A percentile compares a stretch with the other conserved stretches of the same genome.
phyloP scores from a whole-genome alignment of 2,888 invertebrate species.

The Diploptera punctata region DNA sequence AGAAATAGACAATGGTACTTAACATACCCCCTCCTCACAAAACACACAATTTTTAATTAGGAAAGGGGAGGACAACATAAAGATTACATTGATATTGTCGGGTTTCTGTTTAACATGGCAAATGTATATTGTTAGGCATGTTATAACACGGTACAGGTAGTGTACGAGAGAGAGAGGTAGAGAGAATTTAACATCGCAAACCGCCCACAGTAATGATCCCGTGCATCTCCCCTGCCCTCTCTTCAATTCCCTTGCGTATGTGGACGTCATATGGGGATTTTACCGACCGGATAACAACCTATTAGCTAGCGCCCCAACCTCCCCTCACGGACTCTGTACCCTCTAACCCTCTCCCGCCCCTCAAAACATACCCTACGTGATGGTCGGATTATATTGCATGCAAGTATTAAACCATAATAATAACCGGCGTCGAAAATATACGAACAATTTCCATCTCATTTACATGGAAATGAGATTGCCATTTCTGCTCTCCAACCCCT shows the following conservation, averaged over 20 bases:
- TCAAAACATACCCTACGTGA: constrained; percentile 21
- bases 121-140: constrained; percentile 25
- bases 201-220: constrained; percentile 11
- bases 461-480: constrained; percentile 42
- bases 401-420: constrained; percentile 41
- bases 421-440: constrained; percentile 40
- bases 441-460: constrained; percentile 43
- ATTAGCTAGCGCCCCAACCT: constrained; percentile 31
- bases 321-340: not conserved
- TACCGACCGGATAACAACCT: constrained; percentile 41
- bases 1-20: too few species aligned
- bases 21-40: too few species aligned
- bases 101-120: constrained; percentile 20
- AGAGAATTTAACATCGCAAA: not conserved
- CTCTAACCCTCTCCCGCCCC: constrained; percentile 25
- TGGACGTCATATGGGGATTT: constrained; percentile 36
- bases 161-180: not conserved
- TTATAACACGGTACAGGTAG: constrained; percentile 18
- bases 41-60: constrained; percentile 26
- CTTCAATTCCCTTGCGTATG: constrained; percentile 7
- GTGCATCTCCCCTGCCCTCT: not conserved
- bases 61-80: too few species aligned
- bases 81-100: constrained; percentile 17
- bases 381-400: constrained; percentile 39
- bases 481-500: constrained; percentile 23